phyloP scores from a whole-genome alignment of 2,888 invertebrate genomes.

The Notodonta ziczac region DNA sequence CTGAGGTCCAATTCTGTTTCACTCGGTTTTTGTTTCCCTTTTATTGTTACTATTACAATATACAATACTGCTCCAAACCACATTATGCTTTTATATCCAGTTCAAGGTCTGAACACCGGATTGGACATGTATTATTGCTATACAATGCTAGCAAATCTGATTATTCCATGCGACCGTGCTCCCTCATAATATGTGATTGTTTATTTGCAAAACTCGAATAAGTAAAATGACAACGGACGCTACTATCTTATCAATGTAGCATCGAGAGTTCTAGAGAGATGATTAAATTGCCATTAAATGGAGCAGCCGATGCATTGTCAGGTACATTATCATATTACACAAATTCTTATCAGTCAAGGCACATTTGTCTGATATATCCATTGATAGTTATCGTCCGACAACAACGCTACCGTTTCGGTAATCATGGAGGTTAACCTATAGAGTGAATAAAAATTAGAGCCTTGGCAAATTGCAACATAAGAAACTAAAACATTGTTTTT shows the following conservation, averaged over 20 bases:
- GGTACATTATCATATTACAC: background rate
- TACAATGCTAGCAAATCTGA: slow-evolving; percentile 26
- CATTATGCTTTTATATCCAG: slow-evolving; percentile 11
- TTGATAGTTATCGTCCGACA: too few species aligned
- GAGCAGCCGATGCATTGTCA: background rate
- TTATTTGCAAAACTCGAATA: background rate
- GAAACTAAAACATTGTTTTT: too few species aligned
- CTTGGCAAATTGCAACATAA: too few species aligned
- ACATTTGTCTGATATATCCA: too few species aligned
- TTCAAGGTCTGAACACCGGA: slow-evolving; percentile 27
- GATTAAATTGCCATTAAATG: background rate
- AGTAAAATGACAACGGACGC: background rate
- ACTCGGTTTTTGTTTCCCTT: too few species aligned
- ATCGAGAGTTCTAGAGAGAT: slow-evolving; percentile 5
- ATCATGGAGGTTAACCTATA: too few species aligned
- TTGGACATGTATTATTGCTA: background rate
- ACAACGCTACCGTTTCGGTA: too few species aligned
- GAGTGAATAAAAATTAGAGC: too few species aligned
- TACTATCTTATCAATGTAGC: slow-evolving; percentile 21
- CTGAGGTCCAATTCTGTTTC: too few species aligned
- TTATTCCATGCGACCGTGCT: slow-evolving; percentile 34
- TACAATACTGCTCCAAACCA: too few species aligned
- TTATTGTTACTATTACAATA: too few species aligned
- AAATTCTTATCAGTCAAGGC: too few species aligned
- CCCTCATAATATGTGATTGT: slow-evolving; percentile 19